Evolutionary conservation across 2,888 invertebrate genomes (phyloP), one percentile per base, ranked within the genome.

Genomic region (Pycnomerus fuliginosus): DNA sequence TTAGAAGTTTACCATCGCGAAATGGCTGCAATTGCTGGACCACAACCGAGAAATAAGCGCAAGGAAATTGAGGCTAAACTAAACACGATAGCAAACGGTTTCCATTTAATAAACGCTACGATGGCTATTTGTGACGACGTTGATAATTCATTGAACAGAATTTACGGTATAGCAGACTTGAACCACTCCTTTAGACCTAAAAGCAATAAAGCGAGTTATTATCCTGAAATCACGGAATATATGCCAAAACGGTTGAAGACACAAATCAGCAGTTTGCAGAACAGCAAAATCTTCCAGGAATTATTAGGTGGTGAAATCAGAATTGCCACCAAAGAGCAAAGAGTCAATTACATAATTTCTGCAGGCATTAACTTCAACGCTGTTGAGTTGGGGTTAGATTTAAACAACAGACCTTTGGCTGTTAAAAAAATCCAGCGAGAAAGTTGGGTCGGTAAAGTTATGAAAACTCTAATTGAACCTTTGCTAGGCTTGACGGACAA

Each of bases 351-450:
- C 38, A 56, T 61, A 4, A 59, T 68, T 28, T 61, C 66, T 11
- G 47, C 64, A 15, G 68, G 67, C 8, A 70, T 69, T 7, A 69
- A 67, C 45, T 73, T 71, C 46, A 71, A 70, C 10, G 58, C 65
- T 2, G 64, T 72, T 1, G 68, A 68, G 40, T 50, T 74, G 25
- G 73, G 70, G 5, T 52, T 73, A 17, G 64, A 66, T 43, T 38
- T 50, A 8, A 59, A 57, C 44, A 60, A 67, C 42, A 58, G 61
- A 32, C 62, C 68, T 1, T 46, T 69, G 16, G 68, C 68, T 2
- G 58, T 68, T 3, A 66, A 67, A 44, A 53, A 58, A 29, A 57
- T 65, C 2, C 54, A 52, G 2, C 55, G 54, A 32, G 53, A 58
- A 15, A 53, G 56, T 41, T 52, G 54, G 20, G 55, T 65, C 10